These are phyloP conservation scores for Bradysia coprophila DNA, from an alignment of 1,140 invertebrate genomes.

Conservation along the genomic window DNA sequence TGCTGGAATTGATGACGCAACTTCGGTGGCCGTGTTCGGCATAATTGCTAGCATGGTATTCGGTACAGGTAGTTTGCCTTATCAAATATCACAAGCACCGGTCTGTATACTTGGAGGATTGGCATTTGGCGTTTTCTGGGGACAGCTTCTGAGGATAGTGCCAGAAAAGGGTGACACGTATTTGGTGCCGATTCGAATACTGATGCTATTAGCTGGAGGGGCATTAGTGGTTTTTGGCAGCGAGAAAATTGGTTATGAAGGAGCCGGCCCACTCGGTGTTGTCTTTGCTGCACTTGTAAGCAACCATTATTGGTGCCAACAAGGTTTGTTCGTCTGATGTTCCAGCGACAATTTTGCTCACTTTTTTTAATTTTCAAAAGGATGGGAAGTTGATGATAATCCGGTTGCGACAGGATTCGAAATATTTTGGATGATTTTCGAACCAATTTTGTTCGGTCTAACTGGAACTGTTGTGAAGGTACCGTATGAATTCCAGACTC, in stretches of 20 bases:
- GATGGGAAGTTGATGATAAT: slow-evolving; percentile 69
- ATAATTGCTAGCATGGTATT: slow-evolving; percentile 74
- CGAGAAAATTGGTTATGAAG: slow-evolving; percentile 54
- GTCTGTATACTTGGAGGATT: slow-evolving; percentile 55
- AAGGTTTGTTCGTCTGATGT: too few relatives aligned
- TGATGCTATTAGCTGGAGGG: slow-evolving; percentile 58
- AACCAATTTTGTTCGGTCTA: slow-evolving; percentile 78
- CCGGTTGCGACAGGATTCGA: slow-evolving; percentile 68
- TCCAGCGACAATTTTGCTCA: too few relatives aligned
- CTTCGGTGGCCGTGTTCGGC: slow-evolving; percentile 83
- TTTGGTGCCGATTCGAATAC: slow-evolving; percentile 49
- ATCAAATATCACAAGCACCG: slow-evolving; percentile 47
- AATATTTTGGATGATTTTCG: slow-evolving; percentile 87
- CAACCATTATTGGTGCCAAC: slow-evolving; percentile 43
- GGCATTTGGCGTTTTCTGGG: slow-evolving; percentile 46
- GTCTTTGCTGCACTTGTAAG: slow-evolving; percentile 63
- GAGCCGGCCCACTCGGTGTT: slow-evolving; percentile 69
- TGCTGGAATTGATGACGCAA: slow-evolving; percentile 63
- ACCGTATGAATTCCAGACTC: too few relatives aligned
- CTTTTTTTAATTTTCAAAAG: too few relatives aligned
- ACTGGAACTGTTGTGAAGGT: slow-evolving; percentile 73
- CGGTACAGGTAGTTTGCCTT: slow-evolving; percentile 42
- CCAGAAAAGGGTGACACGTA: slow-evolving; percentile 62
- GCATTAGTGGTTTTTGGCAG: slow-evolving; percentile 68
- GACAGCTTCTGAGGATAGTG: slow-evolving; percentile 47